phyloP scores from a whole-genome alignment of 2,797 vertebrate genomes.

The Gallinago stenura region DNA sequence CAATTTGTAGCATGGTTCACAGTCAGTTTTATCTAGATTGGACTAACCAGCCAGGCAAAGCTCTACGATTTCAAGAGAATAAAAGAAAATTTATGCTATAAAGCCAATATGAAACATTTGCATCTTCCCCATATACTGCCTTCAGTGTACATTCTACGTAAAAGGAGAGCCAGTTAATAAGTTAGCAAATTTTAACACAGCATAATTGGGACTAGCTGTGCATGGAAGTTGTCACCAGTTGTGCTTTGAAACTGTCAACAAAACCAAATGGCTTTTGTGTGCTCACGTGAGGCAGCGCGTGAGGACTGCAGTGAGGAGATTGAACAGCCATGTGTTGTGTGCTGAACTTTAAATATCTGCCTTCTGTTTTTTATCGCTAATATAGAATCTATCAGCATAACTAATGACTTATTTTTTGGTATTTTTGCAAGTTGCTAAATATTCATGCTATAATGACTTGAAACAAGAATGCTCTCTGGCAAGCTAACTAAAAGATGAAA shows the following conservation, averaged over 20 bases:
- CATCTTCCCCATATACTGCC: not conserved
- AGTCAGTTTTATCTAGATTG: not conserved
- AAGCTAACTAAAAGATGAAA: constrained; percentile 36
- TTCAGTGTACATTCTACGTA: not conserved
- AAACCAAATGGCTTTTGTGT: not conserved
- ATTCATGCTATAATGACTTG: constrained; percentile 5
- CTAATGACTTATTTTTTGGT: constrained; percentile 2
- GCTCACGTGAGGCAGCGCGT: not conserved
- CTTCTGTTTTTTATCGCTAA: not conserved
- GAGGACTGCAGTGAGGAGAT: not conserved
- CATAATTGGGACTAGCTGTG: not conserved
- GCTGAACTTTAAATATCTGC: not conserved
- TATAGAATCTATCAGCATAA: not conserved
- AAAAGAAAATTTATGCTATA: not conserved
- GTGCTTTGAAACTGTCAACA: not conserved
- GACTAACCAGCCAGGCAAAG: not conserved
- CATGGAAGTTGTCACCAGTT: not conserved
- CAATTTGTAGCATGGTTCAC: not conserved
- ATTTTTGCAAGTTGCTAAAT: constrained; percentile 21
- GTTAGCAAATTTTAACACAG: not conserved
- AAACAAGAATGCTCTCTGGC: not conserved
- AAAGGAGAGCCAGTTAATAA: rapidly evolving
- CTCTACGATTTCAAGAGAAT: not conserved
- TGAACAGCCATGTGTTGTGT: not conserved
- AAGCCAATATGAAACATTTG: not conserved